Evolutionary conservation across 2,113 vertebrate species (phyloP), one percentile per base, ranked within the genome.

Genomic region (Microcebus lehilahytsara): DNA sequence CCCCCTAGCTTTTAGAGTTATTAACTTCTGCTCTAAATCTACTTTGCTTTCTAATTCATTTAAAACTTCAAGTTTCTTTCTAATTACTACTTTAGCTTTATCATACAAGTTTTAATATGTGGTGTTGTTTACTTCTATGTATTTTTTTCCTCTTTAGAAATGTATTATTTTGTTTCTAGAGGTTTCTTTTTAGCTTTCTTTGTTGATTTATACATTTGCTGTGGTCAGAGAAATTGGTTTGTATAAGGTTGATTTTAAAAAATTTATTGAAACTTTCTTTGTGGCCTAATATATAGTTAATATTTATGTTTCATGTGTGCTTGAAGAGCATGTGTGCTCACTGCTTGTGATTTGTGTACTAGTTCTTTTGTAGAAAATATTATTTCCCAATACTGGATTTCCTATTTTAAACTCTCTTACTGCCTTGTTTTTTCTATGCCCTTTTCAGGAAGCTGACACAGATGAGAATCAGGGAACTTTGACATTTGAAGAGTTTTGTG

Each of bases 401-500:
- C 53, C 53, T n/a, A 3, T 51, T 89, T 84, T 49, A 69, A 10
- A 20, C 34, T 42, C 51, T 22, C 40, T 2, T 5, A 7, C 30
- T 92, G n/a, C 88, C 40, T 91, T 83, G n/a, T 37, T 60, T 40
- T 58, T n/a, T 30, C 72, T 92, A 16, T 96, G 3, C 10, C 37
- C 51, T 84, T 94, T 88, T 95, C 96, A 99, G 99, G 99, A 99
- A 98, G 99, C 99, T 6, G 99, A 99, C 97, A 99, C 99, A 1
- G 99, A 99, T 95, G 99, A 99, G 93, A 99, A 99, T 87, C 99
- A 99, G 97, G 99, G 99, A 84, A 99, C 99, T 2, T 94, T 99
- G 92, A 99, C 99, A 1, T 99, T 99, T 77, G 99, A 99, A 89
- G 99, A 99, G 78, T 99, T 99, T 98, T 99, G 99, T 0, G 99